Conservation (phyloP, 2,888 invertebrate genomes). For the Drepana falcataria region DNA sequence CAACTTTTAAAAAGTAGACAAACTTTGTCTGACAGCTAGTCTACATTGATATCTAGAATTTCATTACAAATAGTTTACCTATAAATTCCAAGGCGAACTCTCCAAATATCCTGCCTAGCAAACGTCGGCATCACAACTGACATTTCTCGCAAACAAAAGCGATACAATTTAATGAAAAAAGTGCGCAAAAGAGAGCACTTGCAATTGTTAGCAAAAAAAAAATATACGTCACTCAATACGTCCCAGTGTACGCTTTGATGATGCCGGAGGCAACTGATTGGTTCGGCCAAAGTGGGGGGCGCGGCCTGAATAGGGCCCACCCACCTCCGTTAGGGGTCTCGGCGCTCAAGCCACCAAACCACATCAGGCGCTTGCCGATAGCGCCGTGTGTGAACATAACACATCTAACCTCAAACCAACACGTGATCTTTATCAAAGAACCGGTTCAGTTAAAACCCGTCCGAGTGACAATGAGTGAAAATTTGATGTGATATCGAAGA, state of each 20-base stretch:
- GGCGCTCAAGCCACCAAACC: constrained; percentile 57
- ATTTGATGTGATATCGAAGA: constrained; percentile 16
- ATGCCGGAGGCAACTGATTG: constrained; percentile 48
- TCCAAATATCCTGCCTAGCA: constrained; percentile 39
- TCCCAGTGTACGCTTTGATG: constrained; percentile 68
- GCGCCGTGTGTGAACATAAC: constrained; percentile 61
- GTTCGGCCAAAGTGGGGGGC: constrained; percentile 42
- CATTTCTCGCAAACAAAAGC: constrained; percentile 48
- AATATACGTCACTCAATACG: constrained; percentile 65
- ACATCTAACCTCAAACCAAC: constrained; percentile 38
- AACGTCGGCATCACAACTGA: constrained; percentile 55
- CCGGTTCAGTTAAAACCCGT: constrained; percentile 11
- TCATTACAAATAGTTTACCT: constrained; percentile 16
- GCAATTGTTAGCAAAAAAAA: constrained; percentile 67
- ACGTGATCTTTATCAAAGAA: constrained; percentile 34
- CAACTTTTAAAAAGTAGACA: constrained; percentile 2
- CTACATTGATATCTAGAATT: not conserved
- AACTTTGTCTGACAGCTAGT: not conserved
- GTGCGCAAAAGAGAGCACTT: constrained; percentile 36
- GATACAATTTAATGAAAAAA: constrained; percentile 57
- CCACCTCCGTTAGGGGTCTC: constrained; percentile 62
- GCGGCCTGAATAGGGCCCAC: constrained; percentile 54
- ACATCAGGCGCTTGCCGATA: constrained; percentile 70
- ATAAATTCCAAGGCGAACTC: constrained; percentile 30
- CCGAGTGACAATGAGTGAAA: constrained; percentile 25